Evolutionary conservation across 1,140 invertebrate species (phyloP).

Genomic region (Rhagoletis pomonella): DNA sequence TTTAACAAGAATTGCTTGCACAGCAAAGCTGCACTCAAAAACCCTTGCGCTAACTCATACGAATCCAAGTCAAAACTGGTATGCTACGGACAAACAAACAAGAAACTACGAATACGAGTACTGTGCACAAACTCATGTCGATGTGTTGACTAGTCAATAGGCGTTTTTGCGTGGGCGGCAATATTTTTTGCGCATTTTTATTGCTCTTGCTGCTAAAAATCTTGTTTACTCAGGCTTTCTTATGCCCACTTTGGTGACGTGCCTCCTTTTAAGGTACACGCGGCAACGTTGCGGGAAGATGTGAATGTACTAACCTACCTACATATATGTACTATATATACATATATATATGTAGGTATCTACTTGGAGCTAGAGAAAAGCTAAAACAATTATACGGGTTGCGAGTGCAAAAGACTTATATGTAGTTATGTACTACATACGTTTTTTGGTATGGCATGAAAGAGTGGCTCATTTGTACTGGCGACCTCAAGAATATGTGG

Average conservation of each 20-base stretch:
- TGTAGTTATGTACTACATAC: background rate
- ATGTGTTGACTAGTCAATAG: background rate
- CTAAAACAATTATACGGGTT: background rate
- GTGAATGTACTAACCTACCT: too few species aligned
- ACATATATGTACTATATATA: too few species aligned
- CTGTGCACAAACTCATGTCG: background rate
- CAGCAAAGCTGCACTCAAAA: background rate
- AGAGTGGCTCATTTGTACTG: background rate
- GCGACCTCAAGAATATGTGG: background rate
- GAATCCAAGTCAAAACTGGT: background rate
- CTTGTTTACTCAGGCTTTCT: slow-evolving; percentile 18
- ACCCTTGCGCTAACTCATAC: background rate
- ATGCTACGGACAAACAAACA: slow-evolving; percentile 7
- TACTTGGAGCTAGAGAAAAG: background rate
- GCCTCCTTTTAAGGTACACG: slow-evolving; percentile 30
- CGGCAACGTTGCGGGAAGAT: background rate
- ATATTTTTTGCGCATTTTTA: slow-evolving; percentile 16
- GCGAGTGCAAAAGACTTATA: background rate
- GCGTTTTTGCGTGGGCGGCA: slow-evolving; percentile 24
- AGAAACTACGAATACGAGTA: background rate
- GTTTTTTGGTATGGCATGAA: background rate
- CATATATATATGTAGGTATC: background rate
- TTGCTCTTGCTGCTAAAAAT: slow-evolving; percentile 21
- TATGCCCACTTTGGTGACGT: slow-evolving; percentile 23
- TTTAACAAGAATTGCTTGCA: background rate